Evolutionary conservation across 1,140 invertebrate genomes (phyloP).

Genomic region (Ectropis grisescens): DNA sequence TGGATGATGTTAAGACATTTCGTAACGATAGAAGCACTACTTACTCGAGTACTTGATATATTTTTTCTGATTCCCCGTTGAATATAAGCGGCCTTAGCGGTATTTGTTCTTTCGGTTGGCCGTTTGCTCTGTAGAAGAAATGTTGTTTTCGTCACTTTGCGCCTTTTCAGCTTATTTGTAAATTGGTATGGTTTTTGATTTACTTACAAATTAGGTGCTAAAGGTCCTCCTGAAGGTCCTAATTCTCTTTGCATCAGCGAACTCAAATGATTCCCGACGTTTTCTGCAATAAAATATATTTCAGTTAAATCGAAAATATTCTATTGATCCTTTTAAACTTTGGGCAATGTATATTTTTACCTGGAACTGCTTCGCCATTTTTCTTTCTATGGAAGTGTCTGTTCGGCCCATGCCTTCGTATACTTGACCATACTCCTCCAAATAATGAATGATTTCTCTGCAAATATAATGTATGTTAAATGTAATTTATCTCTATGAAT

Average conservation of each 20-base stretch:
- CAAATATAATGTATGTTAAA: not conserved
- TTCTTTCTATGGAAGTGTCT: constrained; percentile 39
- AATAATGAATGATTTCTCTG: constrained; percentile 98
- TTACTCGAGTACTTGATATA: constrained; percentile 80
- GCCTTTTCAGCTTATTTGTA: no score
- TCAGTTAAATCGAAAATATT: no score
- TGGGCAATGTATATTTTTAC: no score
- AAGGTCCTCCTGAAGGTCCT: constrained; percentile 40
- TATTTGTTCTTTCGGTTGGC: constrained; percentile 76
- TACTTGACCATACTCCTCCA: constrained; percentile 94
- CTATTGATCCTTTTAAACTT: no score
- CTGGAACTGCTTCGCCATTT: constrained; percentile 35
- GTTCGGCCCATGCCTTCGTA: constrained; percentile 75
- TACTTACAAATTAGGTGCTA: constrained; percentile 60
- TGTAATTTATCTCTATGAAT: no score
- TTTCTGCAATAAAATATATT: constrained; percentile 22
- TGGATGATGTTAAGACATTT: constrained; percentile 3
- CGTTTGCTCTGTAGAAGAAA: constrained; percentile 39
- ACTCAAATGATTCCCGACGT: constrained; percentile 61
- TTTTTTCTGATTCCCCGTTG: constrained; percentile 75
- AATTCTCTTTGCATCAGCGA: constrained; percentile 67
- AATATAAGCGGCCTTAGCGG: constrained; percentile 81
- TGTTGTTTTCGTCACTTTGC: no score
- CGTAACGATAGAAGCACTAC: constrained; percentile 36
- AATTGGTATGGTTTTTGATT: not conserved